Evolutionary conservation across 64 coral and sea anemone species (phyloP), one percentile per base, ranked within the genome.

Genomic region (Trachythela sp.): DNA sequence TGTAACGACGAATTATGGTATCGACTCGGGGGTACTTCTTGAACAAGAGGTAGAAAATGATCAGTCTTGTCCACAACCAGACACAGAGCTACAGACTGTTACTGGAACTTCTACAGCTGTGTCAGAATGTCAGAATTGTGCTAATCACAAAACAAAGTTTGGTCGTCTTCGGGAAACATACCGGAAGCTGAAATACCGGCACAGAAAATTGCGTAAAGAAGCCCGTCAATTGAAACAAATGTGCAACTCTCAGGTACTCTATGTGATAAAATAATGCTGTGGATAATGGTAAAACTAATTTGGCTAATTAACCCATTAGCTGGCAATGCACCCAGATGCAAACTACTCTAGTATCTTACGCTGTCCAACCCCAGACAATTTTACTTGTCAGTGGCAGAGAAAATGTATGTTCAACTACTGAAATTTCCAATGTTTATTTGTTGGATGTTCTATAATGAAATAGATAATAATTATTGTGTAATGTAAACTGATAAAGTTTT

Each of bases 11-110:
- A 68, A 68, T 31, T 3, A 68, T 68, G 18, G 59, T 68, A 14
- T 68, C 59, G 30, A 68, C 59, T 31, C 20, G 5, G 30, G 59
- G 20, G 18, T 68, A 68, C 30, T 31, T 68, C 59, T 22, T 68
- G 59, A 68, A 68, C 59, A 68, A 68, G 59, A 68, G 59, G 59
- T 68, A 68, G 59, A 68, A 68, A 68, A 68, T 68, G 59, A 4
- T 68, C 59, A 68, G 30, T 31, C 59, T 68, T 68, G 59, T 22
- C 59, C 59, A 68, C 59, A 68, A 68, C 59, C 59, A 68, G 59
- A 68, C 30, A 68, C 59, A 68, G 59, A 68, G 30, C 59, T 68
- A 68, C 42, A 45, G 42, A 45, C 42, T 45, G 42, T 45, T 45
- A 45, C 11, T 11, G 42, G 42, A 45, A 45, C 42, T 45, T 45